Evolutionary conservation across 1,140 invertebrate species (phyloP).

Genomic region (Euwallacea similis): DNA sequence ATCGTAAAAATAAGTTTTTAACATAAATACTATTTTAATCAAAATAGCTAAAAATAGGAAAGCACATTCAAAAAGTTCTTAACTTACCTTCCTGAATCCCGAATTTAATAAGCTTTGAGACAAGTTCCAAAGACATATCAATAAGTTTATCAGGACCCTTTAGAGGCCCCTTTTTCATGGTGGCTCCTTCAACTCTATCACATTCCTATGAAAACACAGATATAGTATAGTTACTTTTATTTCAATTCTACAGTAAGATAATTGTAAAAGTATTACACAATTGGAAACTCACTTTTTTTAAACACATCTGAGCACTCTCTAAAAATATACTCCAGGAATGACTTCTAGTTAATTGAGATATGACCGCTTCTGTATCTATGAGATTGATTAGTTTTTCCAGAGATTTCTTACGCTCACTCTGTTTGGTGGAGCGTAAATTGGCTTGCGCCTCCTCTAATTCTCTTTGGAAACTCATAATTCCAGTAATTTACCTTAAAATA

Average conservation of each 20-base stretch:
- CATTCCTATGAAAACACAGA: conserved; percentile 39
- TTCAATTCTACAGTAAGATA: background rate
- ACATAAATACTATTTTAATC: background rate
- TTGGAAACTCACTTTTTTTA: conserved; percentile 37
- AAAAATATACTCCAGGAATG: conserved; percentile 37
- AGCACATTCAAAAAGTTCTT: no score
- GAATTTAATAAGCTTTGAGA: background rate
- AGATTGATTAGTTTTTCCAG: conserved; percentile 30
- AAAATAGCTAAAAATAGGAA: no score
- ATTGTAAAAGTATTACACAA: background rate
- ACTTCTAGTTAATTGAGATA: conserved; percentile 29
- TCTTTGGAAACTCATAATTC: conserved; percentile 23
- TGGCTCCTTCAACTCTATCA: conserved; percentile 33
- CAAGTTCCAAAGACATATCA: conserved; percentile 10
- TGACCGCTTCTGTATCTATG: conserved; percentile 32
- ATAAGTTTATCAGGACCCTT: conserved; percentile 17
- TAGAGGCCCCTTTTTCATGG: conserved; percentile 35
- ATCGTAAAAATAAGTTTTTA: background rate
- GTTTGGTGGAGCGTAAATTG: conserved; percentile 30
- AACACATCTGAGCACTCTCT: conserved; percentile 32
- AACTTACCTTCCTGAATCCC: background rate
- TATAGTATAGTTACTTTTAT: background rate
- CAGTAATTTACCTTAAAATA: background rate
- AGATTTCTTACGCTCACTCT: conserved; percentile 39
- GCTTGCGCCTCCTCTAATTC: conserved; percentile 35